Base-by-base conservation (phyloP, 2,797 vertebrate genomes). In the Gallinago stenura region DNA sequence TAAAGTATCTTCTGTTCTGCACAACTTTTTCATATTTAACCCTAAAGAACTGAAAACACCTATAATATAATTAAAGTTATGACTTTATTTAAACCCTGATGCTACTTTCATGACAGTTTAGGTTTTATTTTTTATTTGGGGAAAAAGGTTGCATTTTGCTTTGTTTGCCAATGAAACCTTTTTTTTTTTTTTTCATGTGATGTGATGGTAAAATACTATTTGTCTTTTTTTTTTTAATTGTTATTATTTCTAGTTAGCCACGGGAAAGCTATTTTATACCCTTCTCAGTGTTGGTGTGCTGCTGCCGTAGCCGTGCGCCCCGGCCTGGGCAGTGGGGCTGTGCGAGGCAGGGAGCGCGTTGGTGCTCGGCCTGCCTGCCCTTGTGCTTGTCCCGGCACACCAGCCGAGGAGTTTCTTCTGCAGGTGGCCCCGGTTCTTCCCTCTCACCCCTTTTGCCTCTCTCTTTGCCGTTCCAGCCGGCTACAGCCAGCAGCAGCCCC, bases 401-500 rank as follows among this genome's bases (percentile, higher is more conserved):
- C 39, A 39, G 39, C 39, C 39, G 39, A 39, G 39, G 39, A 14
- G 39, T 39, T 39, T 39, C 39, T 39, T 39, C 37, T 39, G 37
- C 37, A 39, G 37, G 37, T 1, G 5, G 15, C 7, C 15, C 0
- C 1, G 6, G 12, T 10, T 30, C 61, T 6, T 6, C 31, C 28
- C 39, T 39, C 92, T 95, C 26, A 94, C 26, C 15, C 1, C 30
- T 41, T 41, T 17, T 41, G 0, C 62, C 16, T 18, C 11, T 5
- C 57, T 86, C 73, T 93, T 17, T 96, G 57, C 60, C 75, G 93
- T 97, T 95, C 82, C 97, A 99, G 98, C 98, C 97, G 99, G 99
- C 83, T 99, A 99, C 97, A 98, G 97, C 87, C 97, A 98, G 96
- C 99, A 99, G 98, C 97, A 96, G 25, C n/a, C 98, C 30, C 98